Evolutionary conservation across 1,140 invertebrate species (phyloP), one percentile per base, ranked within the genome.

Genomic region (Thaumetopoea pityocampa): DNA sequence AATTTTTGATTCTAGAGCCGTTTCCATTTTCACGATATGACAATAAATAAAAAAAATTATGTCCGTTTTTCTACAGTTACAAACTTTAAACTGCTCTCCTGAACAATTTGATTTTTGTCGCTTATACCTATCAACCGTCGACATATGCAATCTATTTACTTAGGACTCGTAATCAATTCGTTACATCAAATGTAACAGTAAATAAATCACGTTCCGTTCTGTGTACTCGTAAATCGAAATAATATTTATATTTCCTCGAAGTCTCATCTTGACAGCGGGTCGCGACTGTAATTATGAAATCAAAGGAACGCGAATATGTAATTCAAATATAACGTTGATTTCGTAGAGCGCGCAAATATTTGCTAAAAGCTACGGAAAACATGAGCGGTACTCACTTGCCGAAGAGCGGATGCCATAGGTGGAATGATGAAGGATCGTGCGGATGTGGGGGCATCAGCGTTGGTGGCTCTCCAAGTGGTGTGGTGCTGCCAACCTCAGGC

Each of bases 401-500:
- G 47, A 86, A 85, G 28, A 86, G 67, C 18, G 85, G 85, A 54
- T 85, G 83, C 85, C 85, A 86, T 30, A 86, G 62, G 41, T 80
- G 83, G 47, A 70, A 74, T 9, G 80, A 66, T n/a, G 78, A 51
- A 7, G 79, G 76, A 56, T 86, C 84, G 54, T 83, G 80, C 5
- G 64, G 73, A 16, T 68, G 77, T 34, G 67, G 79, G 47, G 69
- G 73, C 58, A 69, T 46, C 34, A 50, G 62, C 35, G 57, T 63
- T 32, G 42, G 86, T 2, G 66, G 72, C 51, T 83, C 80, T 2
- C 70, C 76, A 4, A 72, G 58, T 32, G 81, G 72, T 9, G 88
- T 89, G 5, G 88, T 89, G 66, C 88, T 89, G 38, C 88, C 88
- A 3, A 89, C 87, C 56, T 89, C 87, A 2, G 87, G 82, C 38